These are phyloP conservation scores for Cherax destructor DNA, from an alignment of 1,140 invertebrate species.

Conservation along the genomic window DNA sequence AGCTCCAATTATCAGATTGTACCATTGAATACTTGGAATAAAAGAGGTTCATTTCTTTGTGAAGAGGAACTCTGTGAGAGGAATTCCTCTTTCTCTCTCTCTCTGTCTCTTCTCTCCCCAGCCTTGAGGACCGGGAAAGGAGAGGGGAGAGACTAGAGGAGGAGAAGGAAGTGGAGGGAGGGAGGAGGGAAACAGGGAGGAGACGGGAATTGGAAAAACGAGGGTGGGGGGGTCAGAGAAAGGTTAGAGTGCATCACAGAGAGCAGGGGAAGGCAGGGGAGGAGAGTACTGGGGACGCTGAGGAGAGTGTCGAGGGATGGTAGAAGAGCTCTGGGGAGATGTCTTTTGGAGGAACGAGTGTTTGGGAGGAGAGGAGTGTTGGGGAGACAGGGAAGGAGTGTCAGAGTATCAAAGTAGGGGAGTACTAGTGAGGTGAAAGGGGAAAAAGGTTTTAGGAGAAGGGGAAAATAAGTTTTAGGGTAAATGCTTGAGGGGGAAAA, in stretches of 20 bases:
- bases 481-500: too few relatives aligned
- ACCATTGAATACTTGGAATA: constrained; percentile 71
- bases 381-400: not conserved
- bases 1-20: constrained; percentile 69
- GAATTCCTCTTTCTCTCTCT: constrained; percentile 10
- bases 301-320: too few relatives aligned
- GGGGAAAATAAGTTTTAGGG: too few relatives aligned
- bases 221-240: not conserved
- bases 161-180: constrained; percentile 10
- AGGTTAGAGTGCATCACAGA: too few relatives aligned
- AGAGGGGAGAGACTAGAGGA: not conserved
- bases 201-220: not conserved
- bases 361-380: not conserved
- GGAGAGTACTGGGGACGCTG: not conserved
- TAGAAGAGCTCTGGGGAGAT: not conserved
- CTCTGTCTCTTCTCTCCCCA: constrained; percentile 39
- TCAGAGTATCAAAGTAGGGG: not conserved
- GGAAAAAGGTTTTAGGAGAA: too few relatives aligned
- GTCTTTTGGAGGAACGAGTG: too few relatives aligned
- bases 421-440: too few relatives aligned
- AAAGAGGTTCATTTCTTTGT: constrained; percentile 72
- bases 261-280: not conserved
- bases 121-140: not conserved
- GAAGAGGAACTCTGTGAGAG: constrained; percentile 32
- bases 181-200: constrained; percentile 1